Conservation (phyloP, 2,888 invertebrate species). For the Horisme vitalbata region DNA sequence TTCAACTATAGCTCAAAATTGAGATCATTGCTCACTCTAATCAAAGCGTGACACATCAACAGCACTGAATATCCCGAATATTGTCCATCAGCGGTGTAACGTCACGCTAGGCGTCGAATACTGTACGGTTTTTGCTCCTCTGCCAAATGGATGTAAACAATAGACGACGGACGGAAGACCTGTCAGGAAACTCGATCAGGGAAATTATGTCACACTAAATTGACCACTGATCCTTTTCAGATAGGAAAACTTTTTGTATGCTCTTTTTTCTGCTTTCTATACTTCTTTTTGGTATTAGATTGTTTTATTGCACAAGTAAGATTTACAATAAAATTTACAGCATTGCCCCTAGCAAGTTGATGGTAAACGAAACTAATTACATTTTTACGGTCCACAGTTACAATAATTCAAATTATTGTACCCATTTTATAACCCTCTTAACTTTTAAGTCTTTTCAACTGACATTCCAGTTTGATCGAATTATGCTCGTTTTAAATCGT, state of each 20-base stretch:
- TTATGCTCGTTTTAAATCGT: conserved; percentile 21
- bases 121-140: not conserved
- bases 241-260: not conserved
- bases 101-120: conserved; percentile 38
- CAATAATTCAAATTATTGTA: conserved; percentile 28
- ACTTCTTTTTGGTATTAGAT: not conserved
- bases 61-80: conserved; percentile 51
- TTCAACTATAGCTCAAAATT: conserved; percentile 49
- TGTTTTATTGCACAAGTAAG: conserved; percentile 18
- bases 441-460: conserved; percentile 26
- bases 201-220: not conserved
- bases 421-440: conserved; percentile 24
- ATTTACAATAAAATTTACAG: conserved; percentile 20
- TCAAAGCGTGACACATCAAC: conserved; percentile 56
- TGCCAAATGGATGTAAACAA: not conserved
- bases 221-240: not conserved
- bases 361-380: conserved; percentile 31
- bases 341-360: conserved; percentile 16
- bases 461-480: conserved; percentile 26
- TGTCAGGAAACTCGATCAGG: not conserved
- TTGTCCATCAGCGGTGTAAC: conserved; percentile 45
- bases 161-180: not conserved
- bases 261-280: not conserved
- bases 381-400: conserved; percentile 25
- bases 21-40: conserved; percentile 51